Percentiles rank a stretch among this genome's conserved stretches.
phyloP scores from a whole-genome alignment of 2,113 vertebrate genomes.

The Aegotheles bennettii region DNA sequence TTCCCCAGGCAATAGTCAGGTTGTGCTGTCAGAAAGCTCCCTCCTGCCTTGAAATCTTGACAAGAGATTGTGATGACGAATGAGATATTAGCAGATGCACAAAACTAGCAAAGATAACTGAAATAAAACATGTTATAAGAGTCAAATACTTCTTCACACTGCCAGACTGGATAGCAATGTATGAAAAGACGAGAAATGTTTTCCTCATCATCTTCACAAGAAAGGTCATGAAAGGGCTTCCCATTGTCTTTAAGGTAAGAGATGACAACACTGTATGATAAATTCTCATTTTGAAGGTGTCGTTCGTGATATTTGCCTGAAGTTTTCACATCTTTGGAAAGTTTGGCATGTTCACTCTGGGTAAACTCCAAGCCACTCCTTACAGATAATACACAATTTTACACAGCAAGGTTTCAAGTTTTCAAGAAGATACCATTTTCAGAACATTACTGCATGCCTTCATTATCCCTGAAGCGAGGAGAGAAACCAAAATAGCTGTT shows the following conservation, averaged over 20 bases:
- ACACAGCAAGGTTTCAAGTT: slow-evolving; percentile 20
- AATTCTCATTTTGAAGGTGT: background rate
- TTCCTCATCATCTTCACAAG: background rate
- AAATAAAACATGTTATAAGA: background rate
- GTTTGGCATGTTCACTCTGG: background rate
- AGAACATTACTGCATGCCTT: background rate
- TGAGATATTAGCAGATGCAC: background rate
- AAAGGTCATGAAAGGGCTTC: background rate
- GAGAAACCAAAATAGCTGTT: background rate
- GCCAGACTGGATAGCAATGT: background rate
- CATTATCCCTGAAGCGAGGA: background rate
- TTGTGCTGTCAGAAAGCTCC: slow-evolving; percentile 1
- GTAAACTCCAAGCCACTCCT: background rate
- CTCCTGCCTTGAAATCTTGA: slow-evolving; percentile 30
- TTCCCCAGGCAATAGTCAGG: slow-evolving; percentile 29
- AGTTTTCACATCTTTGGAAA: background rate
- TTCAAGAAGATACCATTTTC: slow-evolving; percentile 17
- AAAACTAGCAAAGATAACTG: background rate
- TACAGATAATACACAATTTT: slow-evolving; percentile 19
- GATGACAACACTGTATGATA: background rate
- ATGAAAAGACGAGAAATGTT: background rate
- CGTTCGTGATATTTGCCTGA: background rate
- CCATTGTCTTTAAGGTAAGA: background rate
- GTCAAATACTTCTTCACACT: background rate
- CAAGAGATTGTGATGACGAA: slow-evolving; percentile 2